Evolutionary conservation across 2,888 invertebrate genomes (phyloP).

Genomic region (Prosapia bicincta): DNA sequence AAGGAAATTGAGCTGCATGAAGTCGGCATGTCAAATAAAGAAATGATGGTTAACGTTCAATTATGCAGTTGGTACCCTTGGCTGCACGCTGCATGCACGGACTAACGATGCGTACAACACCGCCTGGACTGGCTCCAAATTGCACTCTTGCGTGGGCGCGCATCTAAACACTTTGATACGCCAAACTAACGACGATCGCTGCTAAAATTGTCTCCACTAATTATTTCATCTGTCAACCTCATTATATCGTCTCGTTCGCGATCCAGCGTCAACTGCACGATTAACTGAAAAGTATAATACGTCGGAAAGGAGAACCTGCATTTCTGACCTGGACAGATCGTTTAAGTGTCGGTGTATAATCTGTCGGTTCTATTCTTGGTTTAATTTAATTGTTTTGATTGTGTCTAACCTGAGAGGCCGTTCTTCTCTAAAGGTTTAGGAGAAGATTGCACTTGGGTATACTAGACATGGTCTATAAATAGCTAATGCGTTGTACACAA

Average conservation of each 20-base stretch:
- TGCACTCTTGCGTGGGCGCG: not conserved
- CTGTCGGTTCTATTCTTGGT: not conserved
- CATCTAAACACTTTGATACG: not conserved
- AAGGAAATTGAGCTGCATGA: not conserved
- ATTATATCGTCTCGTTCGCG: not conserved
- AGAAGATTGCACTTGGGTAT: no score
- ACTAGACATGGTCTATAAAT: no score
- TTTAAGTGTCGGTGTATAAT: no score
- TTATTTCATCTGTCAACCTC: not conserved
- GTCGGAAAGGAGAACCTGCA: not conserved
- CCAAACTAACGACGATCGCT: not conserved
- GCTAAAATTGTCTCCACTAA: not conserved
- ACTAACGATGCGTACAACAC: not conserved
- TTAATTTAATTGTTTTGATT: not conserved
- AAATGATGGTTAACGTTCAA: not conserved
- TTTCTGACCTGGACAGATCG: not conserved
- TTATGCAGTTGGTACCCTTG: not conserved
- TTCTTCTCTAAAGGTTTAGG: no score
- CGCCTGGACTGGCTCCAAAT: not conserved
- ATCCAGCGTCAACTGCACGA: not conserved
- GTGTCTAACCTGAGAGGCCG: no score
- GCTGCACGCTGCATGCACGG: not conserved
- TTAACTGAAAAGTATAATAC: no score
- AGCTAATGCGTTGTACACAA: no score
- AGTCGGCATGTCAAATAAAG: not conserved